Base-by-base conservation (phyloP, 2,888 invertebrate genomes). In the Thecocarcelia acutangulata region DNA sequence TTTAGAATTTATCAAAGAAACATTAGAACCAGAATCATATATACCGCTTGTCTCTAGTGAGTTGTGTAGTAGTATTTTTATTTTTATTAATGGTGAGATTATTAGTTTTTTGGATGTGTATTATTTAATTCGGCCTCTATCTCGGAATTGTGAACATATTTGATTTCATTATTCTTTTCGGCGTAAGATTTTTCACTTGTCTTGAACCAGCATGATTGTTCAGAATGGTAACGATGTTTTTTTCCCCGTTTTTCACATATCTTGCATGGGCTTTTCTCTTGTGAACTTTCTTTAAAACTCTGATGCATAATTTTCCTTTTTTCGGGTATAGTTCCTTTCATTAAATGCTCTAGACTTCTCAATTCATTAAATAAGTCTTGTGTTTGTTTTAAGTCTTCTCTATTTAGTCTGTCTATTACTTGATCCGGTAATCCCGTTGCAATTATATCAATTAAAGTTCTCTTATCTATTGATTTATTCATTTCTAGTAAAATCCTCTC, bases 291-390 rank as follows among this genome's bases (percentile, higher is more conserved):
- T 61, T 68, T 63, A 44, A 73, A 59, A 63, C 79, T 52, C n/a
- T 19, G 12, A 63, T n/a, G 15, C 37, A 63, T 52, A 48, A 17
- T 61, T 46, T 61, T 61, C 11, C 44, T 68, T 56, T 44, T 74
- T 54, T 69, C 64, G 8, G 48, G 0, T 17, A 17, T 40, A 37
- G 54, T 64, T 54, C 56, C 50, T n/a, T 73, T 72, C 15, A 52
- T 73, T 73, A 87, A 42, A 56, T 87, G 85, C 85, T 88, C 87
- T 17, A 86, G 76, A 81, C 84, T 85, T 58, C 87, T 83, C 28
- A 88, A 69, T 74, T 87, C 86, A 84, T 87, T 87, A 69, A 84
- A 87, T 46, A 89, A 68, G 61, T 87, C 86, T 83, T 85, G 80
- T 46, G 75, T 66, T 9, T 66, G 33, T 5, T 59, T 15, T 42